Evolutionary conservation across 2,888 invertebrate genomes (phyloP).

Genomic region (Sarcophaga subvicina): DNA sequence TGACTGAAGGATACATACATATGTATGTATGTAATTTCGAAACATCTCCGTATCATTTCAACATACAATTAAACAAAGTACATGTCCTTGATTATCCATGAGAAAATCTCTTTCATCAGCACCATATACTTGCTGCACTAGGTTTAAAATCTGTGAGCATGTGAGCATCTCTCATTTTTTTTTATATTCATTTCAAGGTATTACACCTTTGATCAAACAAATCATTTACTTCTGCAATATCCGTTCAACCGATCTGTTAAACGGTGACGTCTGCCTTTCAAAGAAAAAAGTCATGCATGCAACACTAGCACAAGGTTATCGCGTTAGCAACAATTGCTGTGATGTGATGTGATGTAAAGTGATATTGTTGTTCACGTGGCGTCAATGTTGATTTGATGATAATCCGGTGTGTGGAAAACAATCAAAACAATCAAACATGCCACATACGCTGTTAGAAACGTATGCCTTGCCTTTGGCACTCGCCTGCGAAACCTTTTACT

Average conservation of each 20-base stretch:
- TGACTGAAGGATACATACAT: no score
- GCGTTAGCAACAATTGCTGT: background rate
- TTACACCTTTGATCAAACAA: slow-evolving; percentile 69
- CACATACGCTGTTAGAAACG: slow-evolving; percentile 55
- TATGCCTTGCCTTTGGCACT: background rate
- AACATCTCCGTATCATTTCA: no score
- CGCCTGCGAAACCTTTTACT: background rate
- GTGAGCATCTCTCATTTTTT: slow-evolving; percentile 44
- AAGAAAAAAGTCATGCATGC: no score
- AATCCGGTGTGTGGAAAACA: slow-evolving; percentile 57
- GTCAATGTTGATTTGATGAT: slow-evolving; percentile 60
- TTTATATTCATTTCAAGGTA: slow-evolving; percentile 39
- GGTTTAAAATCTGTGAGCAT: slow-evolving; percentile 46
- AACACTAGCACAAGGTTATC: background rate
- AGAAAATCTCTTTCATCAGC: background rate
- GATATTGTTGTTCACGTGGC: slow-evolving; percentile 61
- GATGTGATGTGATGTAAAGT: background rate
- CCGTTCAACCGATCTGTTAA: background rate
- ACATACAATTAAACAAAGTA: background rate
- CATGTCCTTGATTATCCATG: background rate
- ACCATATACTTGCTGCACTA: background rate
- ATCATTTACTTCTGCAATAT: slow-evolving; percentile 34
- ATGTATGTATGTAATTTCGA: no score
- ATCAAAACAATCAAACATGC: slow-evolving; percentile 64
- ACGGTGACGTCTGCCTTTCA: background rate